These are phyloP conservation scores for Periophthalmus magnuspinnatus DNA, from an alignment of 2,797 vertebrate species.

Conservation along the genomic window DNA sequence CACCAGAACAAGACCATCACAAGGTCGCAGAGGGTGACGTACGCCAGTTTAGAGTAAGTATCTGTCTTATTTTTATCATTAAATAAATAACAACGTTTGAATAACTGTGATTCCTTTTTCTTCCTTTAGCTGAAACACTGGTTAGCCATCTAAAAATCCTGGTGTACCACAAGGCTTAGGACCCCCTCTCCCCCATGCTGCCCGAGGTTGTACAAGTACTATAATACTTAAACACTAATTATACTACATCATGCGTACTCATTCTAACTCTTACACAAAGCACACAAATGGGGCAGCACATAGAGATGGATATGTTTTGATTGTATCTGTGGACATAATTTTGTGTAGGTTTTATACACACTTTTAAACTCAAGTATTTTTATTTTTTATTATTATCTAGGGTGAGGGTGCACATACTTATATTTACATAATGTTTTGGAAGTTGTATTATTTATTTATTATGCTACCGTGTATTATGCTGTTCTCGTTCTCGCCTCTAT, in stretches of 20 bases:
- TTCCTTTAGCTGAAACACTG: constrained; percentile 88
- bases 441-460: constrained; percentile 32
- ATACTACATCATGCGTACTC: not conserved
- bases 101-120: constrained; percentile 7
- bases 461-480: constrained; percentile 20
- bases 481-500: constrained; percentile 27
- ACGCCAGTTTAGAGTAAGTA: constrained; percentile 90
- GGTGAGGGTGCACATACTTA: constrained; percentile 26
- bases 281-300: constrained; percentile 13
- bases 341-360: constrained; percentile 31
- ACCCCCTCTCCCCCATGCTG: constrained; percentile 49
- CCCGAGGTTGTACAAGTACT: constrained; percentile 28
- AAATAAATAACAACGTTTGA: not conserved
- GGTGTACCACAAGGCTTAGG: constrained; percentile 32
- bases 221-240: not conserved
- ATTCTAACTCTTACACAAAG: constrained; percentile 26
- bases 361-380: constrained; percentile 32
- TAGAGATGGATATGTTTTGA: constrained; percentile 18
- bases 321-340: constrained; percentile 31
- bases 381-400: constrained; percentile 22
- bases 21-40: constrained; percentile 89
- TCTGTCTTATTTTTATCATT: not conserved
- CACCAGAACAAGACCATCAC: constrained; percentile 93
- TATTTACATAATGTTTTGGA: constrained; percentile 23
- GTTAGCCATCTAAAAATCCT: constrained; percentile 87